Evolutionary conservation across 2,888 invertebrate genomes (phyloP).

Genomic region (Theodoxus fluviatilis): DNA sequence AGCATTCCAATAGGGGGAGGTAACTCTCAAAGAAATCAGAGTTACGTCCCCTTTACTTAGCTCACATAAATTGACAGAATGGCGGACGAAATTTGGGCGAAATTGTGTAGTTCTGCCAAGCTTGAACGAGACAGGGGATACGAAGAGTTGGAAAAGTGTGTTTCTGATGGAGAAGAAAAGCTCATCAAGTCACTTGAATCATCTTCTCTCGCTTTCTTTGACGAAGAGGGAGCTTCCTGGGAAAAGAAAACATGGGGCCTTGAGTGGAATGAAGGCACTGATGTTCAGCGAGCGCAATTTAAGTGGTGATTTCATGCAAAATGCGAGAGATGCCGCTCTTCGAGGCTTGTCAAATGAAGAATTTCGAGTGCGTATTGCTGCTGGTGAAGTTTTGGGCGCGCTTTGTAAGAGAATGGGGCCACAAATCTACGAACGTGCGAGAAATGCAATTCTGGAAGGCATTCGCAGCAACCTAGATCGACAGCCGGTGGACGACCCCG

Average conservation of each 20-base stretch:
- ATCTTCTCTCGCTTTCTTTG: constrained; percentile 41
- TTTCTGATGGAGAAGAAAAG: constrained; percentile 34
- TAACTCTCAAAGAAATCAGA: too few species aligned
- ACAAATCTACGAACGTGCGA: constrained; percentile 60
- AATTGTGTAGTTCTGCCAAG: constrained; percentile 58
- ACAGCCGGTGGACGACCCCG: constrained; percentile 44
- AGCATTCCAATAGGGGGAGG: too few species aligned
- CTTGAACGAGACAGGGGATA: constrained; percentile 62
- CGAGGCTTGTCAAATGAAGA: constrained; percentile 61
- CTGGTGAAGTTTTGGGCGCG: constrained; percentile 67
- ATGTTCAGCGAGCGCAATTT: constrained; percentile 38
- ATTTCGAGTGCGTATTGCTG: constrained; percentile 66
- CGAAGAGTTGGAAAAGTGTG: constrained; percentile 41
- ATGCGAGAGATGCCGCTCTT: constrained; percentile 52
- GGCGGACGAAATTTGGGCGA: constrained; percentile 44
- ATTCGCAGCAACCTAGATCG: constrained; percentile 65
- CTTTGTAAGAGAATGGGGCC: constrained; percentile 64
- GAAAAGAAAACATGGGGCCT: constrained; percentile 66
- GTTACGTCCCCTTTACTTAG: too few species aligned
- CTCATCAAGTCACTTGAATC: constrained; percentile 44
- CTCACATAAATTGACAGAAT: constrained; percentile 46
- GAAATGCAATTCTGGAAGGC: constrained; percentile 62
- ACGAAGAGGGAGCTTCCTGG: constrained; percentile 58
- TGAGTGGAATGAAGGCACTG: constrained; percentile 65
- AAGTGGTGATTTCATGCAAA: constrained; percentile 36